Base-by-base conservation (phyloP, 2,113 vertebrate genomes). In the Saimiri boliviensis region DNA sequence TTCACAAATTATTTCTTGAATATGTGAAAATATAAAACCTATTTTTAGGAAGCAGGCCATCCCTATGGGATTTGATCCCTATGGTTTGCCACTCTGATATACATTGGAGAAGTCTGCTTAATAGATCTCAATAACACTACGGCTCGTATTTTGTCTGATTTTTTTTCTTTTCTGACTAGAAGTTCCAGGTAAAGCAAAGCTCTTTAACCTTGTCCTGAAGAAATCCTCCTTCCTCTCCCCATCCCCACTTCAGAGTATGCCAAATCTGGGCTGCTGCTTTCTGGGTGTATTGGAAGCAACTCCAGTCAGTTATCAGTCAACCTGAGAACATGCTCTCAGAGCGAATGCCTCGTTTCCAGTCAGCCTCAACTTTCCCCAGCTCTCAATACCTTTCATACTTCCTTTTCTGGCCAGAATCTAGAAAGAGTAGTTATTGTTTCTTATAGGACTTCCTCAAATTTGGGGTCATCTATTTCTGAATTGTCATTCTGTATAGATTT, bases 401-500 rank as follows among this genome's bases (percentile, higher is more conserved):
- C 71, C 20, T 35, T 40, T 40, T 49, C 37, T 49, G 9, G 5
- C 30, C 10, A 35, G 54, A 30, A 13, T 84, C 20, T 74, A 85
- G 71, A 90, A 42, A 76, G 81, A 32, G 2, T 71, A 49, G 1
- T 94, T 66, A 27, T 80, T 92, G 0, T 86, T 95, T 97, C 77
- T 81, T 60, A 45, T 49, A 89, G 54, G 91, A 66, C 52, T 32
- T 97, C 49, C 74, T 92, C 79, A 86, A 7, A 27, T 96, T 97
- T 82, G 77, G 81, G 74, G 70, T 9, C 47, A 91, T 97, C 95
- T 96, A 13, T 97, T 97, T 98, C 95, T 94, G 86, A 63, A 86
- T 17, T n/a, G 42, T 93, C 82, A 6, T 76, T 58, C 19, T 0
- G 1, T 25, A 8, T 84, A 73, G 56, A 86, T 79, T n/a, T 76